Percentiles rank a stretch among this genome's conserved stretches.
These are phyloP conservation scores for Emmelina monodactyla DNA, from an alignment of 2,888 invertebrate genomes.

Conservation along the genomic window DNA sequence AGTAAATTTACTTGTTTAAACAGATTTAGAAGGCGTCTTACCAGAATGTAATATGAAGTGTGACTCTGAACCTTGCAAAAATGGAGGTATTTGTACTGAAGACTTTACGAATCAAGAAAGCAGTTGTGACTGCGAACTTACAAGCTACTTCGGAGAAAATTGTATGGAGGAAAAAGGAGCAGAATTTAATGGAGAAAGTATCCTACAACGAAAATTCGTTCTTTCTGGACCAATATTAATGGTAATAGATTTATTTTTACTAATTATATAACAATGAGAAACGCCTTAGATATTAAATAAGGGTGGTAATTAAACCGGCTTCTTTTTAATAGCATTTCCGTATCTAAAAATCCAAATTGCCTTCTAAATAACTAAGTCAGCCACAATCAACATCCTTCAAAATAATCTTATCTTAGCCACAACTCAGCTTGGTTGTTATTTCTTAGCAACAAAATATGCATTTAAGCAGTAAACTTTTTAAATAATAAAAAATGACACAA, in stretches of 20 bases:
- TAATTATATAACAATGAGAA: too few relatives aligned
- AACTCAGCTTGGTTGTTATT: too few relatives aligned
- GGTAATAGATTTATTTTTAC: too few relatives aligned
- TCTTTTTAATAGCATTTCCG: not conserved
- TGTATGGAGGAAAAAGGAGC: conserved; percentile 91
- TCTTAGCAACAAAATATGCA: not conserved
- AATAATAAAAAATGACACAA: not conserved
- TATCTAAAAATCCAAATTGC: not conserved
- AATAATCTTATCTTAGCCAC: not conserved
- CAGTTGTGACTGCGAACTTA: conserved; percentile 87
- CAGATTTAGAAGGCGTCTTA: conserved; percentile 73
- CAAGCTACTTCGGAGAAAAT: conserved; percentile 88
- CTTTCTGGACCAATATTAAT: conserved; percentile 72
- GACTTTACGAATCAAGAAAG: conserved; percentile 87
- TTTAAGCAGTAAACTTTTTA: too few relatives aligned
- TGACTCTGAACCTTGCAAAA: conserved; percentile 86
- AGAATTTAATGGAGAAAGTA: conserved; percentile 87
- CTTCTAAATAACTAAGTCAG: too few relatives aligned
- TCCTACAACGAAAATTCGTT: conserved; percentile 79
- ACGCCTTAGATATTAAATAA: too few relatives aligned
- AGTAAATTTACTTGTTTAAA: too few relatives aligned
- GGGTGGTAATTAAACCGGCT: too few relatives aligned
- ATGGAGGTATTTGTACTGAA: conserved; percentile 87
- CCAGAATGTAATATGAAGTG: conserved; percentile 90
- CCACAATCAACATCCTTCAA: not conserved